These are phyloP conservation scores for Trissolcus basalis DNA, from an alignment of 1,140 invertebrate species.

Conservation along the genomic window DNA sequence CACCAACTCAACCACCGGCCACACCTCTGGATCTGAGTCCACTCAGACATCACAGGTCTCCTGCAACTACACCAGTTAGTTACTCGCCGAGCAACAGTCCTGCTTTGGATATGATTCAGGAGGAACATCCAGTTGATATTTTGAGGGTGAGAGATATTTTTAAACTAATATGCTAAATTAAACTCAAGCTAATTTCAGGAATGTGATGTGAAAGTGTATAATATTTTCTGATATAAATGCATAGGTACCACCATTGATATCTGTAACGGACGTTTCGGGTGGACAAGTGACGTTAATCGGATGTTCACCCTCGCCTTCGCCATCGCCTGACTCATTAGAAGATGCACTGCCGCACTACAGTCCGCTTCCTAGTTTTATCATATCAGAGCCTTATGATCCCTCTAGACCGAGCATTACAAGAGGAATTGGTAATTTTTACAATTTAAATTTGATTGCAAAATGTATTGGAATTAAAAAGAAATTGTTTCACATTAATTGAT, in stretches of 20 bases:
- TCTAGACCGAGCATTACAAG: slow-evolving; percentile 87
- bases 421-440: slow-evolving; percentile 80
- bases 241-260: slow-evolving; percentile 87
- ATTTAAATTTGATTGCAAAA: background rate
- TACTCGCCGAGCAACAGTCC: slow-evolving; percentile 78
- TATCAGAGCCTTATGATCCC: slow-evolving; percentile 83
- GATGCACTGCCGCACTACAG: slow-evolving; percentile 70
- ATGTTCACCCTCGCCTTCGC: slow-evolving; percentile 77
- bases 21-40: slow-evolving; percentile 74
- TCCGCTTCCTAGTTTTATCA: slow-evolving; percentile 80
- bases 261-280: slow-evolving; percentile 91
- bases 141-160: slow-evolving; percentile 63
- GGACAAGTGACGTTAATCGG: slow-evolving; percentile 86
- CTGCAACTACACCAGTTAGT: slow-evolving; percentile 75
- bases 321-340: slow-evolving; percentile 72
- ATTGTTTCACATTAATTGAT: too few relatives aligned
- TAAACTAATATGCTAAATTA: too few relatives aligned
- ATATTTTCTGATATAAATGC: background rate
- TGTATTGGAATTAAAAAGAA: too few relatives aligned
- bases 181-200: too few relatives aligned
- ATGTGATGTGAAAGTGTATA: too few relatives aligned
- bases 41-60: slow-evolving; percentile 73
- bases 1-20: slow-evolving; percentile 73
- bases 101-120: slow-evolving; percentile 90
- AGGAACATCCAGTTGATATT: slow-evolving; percentile 81